phyloP scores from a whole-genome alignment of 2,888 invertebrate species.

The Acrobasis repandana region DNA sequence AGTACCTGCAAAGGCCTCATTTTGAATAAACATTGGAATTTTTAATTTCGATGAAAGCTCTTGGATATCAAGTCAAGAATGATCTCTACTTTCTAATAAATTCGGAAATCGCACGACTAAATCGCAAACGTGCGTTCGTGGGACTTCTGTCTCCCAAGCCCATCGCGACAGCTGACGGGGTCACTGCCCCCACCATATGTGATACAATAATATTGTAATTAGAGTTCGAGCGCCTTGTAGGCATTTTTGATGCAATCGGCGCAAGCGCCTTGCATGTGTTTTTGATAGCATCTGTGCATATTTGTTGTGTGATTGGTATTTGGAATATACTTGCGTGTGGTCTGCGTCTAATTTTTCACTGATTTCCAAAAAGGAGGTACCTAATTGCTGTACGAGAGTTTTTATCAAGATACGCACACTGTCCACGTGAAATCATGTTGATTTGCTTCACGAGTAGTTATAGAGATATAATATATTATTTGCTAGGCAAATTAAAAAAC shows the following conservation, averaged over 20 bases:
- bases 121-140: slow-evolving; percentile 17
- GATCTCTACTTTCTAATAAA: not conserved
- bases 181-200: slow-evolving; percentile 12
- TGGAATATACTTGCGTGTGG: slow-evolving; percentile 12
- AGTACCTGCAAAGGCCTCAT: too few species aligned
- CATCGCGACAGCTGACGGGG: slow-evolving; percentile 19
- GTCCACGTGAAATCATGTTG: too few species aligned
- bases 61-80: too few species aligned
- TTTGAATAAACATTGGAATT: too few species aligned
- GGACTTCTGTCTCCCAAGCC: slow-evolving; percentile 5
- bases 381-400: too few species aligned
- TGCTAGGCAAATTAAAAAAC: too few species aligned
- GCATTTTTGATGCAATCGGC: slow-evolving; percentile 5
- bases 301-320: not conserved
- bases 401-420: too few species aligned
- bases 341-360: not conserved
- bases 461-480: too few species aligned
- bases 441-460: too few species aligned
- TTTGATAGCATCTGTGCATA: slow-evolving; percentile 7
- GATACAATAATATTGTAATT: slow-evolving; percentile 19
- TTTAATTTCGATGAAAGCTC: too few species aligned
- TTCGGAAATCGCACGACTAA: not conserved
- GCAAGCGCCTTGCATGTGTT: not conserved
- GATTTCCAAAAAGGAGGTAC: too few species aligned
- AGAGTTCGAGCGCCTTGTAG: not conserved